These are phyloP conservation scores for Vireo griseus DNA, from an alignment of 2,797 vertebrate genomes.

Conservation along the genomic window DNA sequence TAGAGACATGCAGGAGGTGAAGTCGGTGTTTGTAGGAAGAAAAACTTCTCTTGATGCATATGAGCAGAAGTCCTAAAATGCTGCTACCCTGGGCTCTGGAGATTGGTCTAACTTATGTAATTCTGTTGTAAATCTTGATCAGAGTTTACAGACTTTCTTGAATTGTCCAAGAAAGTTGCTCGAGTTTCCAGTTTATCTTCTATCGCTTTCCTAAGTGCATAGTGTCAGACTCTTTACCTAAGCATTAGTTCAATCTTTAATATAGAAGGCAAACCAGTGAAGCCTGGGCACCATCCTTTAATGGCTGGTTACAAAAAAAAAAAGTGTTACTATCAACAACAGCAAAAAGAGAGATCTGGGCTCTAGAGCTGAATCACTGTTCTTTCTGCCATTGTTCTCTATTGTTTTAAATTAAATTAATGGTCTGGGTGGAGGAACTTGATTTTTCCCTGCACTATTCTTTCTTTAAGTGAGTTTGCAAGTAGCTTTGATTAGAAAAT, in stretches of 20 bases:
- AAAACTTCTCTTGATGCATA: neutral
- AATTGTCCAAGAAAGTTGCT: neutral
- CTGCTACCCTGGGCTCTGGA: neutral
- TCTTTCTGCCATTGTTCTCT: neutral
- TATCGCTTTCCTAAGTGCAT: rapidly evolving
- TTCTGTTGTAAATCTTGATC: neutral
- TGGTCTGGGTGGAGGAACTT: neutral
- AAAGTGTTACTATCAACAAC: neutral
- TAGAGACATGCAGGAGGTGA: neutral
- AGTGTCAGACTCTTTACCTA: neutral
- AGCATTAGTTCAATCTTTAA: neutral
- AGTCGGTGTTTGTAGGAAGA: neutral
- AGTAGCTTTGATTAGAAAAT: neutral
- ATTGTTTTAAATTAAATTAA: neutral
- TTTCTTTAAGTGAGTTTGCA: neutral
- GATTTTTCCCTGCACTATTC: neutral
- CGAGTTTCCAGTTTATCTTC: neutral
- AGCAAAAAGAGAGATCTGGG: neutral
- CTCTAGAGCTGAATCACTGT: neutral
- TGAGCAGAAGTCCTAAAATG: neutral
- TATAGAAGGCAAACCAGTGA: neutral
- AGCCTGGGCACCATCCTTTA: neutral
- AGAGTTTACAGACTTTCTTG: neutral
- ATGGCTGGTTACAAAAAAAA: neutral
- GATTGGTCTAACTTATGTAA: neutral